Evolutionary conservation across 2,113 vertebrate species (phyloP).

Genomic region (Monarcha castaneiventris): DNA sequence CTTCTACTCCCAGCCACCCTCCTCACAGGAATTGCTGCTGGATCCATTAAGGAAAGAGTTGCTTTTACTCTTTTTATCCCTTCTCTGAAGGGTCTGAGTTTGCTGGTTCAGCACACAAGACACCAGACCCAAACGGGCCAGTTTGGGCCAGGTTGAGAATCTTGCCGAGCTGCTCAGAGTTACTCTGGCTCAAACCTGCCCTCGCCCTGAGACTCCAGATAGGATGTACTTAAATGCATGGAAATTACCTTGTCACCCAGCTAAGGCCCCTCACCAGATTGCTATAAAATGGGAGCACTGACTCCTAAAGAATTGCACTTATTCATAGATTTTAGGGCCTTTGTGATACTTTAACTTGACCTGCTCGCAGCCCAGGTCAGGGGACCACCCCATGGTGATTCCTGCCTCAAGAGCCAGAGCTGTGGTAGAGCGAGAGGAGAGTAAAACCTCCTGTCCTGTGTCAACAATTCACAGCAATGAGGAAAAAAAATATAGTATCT

Average conservation of each 20-base stretch:
- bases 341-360: slow-evolving; percentile 49
- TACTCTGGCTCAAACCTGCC: not conserved
- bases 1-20: not conserved
- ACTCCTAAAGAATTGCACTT: slow-evolving; percentile 45
- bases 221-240: slow-evolving; percentile 8
- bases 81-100: not conserved
- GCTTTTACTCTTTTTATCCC: not conserved
- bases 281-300: slow-evolving; percentile 42
- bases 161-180: not conserved
- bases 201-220: not conserved
- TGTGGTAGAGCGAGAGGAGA: not conserved
- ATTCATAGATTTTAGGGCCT: slow-evolving; percentile 49
- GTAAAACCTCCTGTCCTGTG: not conserved
- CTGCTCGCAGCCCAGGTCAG: slow-evolving; percentile 23
- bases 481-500: too few relatives aligned
- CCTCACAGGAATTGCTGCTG: not conserved
- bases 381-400: not conserved
- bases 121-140: not conserved
- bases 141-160: not conserved
- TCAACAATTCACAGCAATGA: not conserved
- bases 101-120: not conserved
- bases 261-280: slow-evolving; percentile 18
- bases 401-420: not conserved
- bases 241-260: slow-evolving; percentile 23
- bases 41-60: not conserved